Evolutionary conservation across 2,888 invertebrate genomes (phyloP), one percentile per base, ranked within the genome.

Genomic region (Caenorhabditis doughertyi): DNA sequence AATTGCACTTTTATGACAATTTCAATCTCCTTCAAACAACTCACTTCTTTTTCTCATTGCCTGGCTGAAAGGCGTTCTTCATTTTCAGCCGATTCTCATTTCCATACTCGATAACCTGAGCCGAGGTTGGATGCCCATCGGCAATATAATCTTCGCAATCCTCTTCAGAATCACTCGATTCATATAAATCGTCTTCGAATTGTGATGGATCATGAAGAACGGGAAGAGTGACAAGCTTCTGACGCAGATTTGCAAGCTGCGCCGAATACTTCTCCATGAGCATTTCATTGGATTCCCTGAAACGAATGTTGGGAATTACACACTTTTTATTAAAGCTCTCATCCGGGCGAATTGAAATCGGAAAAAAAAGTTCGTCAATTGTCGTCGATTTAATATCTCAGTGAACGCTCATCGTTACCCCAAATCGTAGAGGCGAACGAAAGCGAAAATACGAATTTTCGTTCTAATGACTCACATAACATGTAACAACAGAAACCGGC

Each of bases 401-500:
- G n/a, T n/a, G n/a, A n/a, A n/a, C n/a, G n/a, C n/a, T n/a, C n/a
- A n/a, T n/a, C n/a, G n/a, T n/a, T n/a, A n/a, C n/a, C n/a, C n/a
- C n/a, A n/a, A n/a, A n/a, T n/a, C n/a, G n/a, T n/a, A n/a, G n/a
- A n/a, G 9, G 32, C 32, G 5, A 32, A 32, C 32, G 5, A 32
- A 32, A 32, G 5, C 32, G 32, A 32, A 32, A 32, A 5, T n/a
- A 44, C 16, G 4, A 11, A 25, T 23, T 56, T 27, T 49, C 32
- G 21, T 11, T 60, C 32, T 29, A 29, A 60, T 51, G 13, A 83
- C 93, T 70, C 92, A 92, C 84, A 94, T 90, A 42, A 92, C 92
- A 79, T 93, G 92, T 82, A 95, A 92, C 71, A 94, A 92, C 80
- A 93, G 92, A 90, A 93, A 94, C 68, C 94, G 92, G 88, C 94